Conservation (phyloP, 2,797 vertebrate species). For the Sebastes oblongus region DNA sequence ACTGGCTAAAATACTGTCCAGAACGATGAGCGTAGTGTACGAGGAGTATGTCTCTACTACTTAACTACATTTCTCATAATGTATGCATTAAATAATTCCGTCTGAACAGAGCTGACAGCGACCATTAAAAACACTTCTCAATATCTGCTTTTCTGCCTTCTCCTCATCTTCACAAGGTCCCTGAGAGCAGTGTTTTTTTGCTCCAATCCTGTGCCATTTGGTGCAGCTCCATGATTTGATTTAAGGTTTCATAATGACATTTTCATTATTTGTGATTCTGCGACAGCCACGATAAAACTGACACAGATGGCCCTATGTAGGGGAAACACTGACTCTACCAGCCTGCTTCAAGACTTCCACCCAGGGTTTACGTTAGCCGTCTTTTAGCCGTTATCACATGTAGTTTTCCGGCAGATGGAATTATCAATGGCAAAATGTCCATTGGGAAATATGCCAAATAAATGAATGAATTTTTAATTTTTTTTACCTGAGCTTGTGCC, state of each 20-base stretch:
- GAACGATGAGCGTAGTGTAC: background rate
- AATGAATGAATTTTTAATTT: background rate
- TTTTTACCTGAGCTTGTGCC: background rate
- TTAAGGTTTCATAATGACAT: slow-evolving; percentile 4
- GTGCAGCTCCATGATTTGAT: slow-evolving; percentile 4
- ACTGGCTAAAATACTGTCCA: background rate
- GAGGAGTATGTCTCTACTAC: background rate
- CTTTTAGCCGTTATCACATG: background rate
- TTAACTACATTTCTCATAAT: background rate
- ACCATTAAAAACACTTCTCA: background rate
- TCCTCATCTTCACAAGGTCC: background rate
- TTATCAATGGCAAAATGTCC: background rate
- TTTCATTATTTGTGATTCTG: slow-evolving; percentile 9
- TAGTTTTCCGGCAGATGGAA: background rate
- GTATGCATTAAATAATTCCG: background rate
- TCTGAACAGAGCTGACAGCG: background rate
- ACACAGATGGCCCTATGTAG: slow-evolving; percentile 3
- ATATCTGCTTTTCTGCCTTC: background rate
- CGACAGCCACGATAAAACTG: background rate
- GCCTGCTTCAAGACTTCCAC: background rate
- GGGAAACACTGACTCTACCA: background rate
- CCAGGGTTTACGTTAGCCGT: background rate
- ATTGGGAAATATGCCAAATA: background rate
- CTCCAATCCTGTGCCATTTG: background rate
- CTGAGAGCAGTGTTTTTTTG: background rate